Percentiles rank a stretch among this genome's conserved stretches.
phyloP scores from a whole-genome alignment of 1,140 invertebrate species.

The Chlorops oryzae region DNA sequence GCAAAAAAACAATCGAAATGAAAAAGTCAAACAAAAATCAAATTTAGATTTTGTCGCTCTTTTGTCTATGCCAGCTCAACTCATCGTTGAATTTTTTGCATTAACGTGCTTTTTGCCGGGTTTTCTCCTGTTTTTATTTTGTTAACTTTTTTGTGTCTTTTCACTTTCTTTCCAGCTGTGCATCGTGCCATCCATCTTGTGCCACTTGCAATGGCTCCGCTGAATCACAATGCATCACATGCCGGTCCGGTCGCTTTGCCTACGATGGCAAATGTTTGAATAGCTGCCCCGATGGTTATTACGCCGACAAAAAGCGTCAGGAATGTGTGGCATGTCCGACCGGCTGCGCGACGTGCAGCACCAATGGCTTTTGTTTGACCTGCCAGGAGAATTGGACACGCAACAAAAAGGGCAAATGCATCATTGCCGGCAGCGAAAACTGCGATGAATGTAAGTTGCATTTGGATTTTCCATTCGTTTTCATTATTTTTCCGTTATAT shows the following conservation, averaged over 20 bases:
- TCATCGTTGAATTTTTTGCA: no score
- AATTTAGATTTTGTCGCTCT: no score
- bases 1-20: no score
- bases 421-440: conserved; percentile 57
- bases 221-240: conserved; percentile 73
- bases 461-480: no score
- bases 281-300: conserved; percentile 65
- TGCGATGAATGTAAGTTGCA: conserved; percentile 59
- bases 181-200: conserved; percentile 70
- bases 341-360: conserved; percentile 66
- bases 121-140: background rate
- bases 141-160: conserved; percentile 2
- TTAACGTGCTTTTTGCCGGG: background rate
- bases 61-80: no score
- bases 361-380: conserved; percentile 57
- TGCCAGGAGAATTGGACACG: conserved; percentile 66
- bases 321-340: conserved; percentile 69
- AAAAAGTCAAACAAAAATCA: no score
- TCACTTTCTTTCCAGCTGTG: conserved; percentile 53
- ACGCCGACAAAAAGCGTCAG: conserved; percentile 65
- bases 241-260: conserved; percentile 60
- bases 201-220: conserved; percentile 74
- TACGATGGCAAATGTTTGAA: conserved; percentile 59
- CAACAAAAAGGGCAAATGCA: conserved; percentile 65
- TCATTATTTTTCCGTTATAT: no score